Conservation (phyloP, 1,140 invertebrate genomes). For the Nephotettix cincticeps region DNA sequence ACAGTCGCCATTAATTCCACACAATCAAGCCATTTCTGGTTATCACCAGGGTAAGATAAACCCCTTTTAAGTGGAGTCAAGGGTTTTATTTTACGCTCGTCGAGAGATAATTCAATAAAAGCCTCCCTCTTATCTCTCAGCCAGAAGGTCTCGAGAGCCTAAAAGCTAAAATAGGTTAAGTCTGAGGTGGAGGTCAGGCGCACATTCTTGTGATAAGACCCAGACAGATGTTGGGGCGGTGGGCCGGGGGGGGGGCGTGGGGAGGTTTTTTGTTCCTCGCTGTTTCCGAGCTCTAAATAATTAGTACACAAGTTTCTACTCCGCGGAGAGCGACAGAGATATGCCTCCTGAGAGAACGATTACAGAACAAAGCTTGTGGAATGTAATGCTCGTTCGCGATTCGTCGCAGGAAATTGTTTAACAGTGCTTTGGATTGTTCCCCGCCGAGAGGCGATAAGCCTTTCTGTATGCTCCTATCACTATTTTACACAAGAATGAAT, state of each 20-base stretch:
- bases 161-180: conserved; percentile 21
- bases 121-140: neutral
- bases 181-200: conserved; percentile 3
- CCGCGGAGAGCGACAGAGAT: neutral
- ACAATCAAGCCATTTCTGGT: no score
- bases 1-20: no score
- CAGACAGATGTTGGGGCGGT: conserved; percentile 1
- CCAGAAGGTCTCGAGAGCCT: neutral
- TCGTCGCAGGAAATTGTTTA: no score
- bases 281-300: conserved; percentile 13
- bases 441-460: no score
- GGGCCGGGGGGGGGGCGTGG: neutral
- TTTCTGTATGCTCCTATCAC: no score
- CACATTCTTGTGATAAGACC: conserved; percentile 3
- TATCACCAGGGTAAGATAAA: no score
- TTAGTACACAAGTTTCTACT: conserved; percentile 23
- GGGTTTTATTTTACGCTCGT: conserved; percentile 4
- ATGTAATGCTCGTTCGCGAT: no score
- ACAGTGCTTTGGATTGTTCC: no score
- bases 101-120: conserved; percentile 17
- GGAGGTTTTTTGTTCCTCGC: neutral
- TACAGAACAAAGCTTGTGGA: no score
- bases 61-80: neutral
- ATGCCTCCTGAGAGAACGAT: no score
- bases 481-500: no score